Base-by-base conservation (phyloP, 2,113 vertebrate genomes). In the Chrysemys picta region DNA sequence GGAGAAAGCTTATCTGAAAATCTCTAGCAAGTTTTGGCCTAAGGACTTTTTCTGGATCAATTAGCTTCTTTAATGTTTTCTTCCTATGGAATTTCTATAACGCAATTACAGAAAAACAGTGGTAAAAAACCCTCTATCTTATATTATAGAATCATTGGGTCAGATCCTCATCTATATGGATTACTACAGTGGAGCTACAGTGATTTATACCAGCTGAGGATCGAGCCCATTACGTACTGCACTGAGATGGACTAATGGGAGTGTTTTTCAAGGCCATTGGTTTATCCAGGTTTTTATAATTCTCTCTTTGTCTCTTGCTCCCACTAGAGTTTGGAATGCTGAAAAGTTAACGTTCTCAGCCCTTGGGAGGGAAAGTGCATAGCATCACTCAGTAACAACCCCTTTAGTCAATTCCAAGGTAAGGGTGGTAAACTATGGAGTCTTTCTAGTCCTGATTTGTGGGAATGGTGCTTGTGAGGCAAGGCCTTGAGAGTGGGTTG, bases 61-160 rank as follows among this genome's bases (percentile, higher is more conserved):
- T 47, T 92, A 83, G 45, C 78, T 89, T 92, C 85, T 84, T 10
- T 3, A 89, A 59, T 69, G 29, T 69, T 87, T 90, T 59, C 85
- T 95, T 95, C 49, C 85, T 4, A 1, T 75, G 81, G 8, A 42
- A 19, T 69, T 72, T 84, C 72, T 86, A 25, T 47, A 53, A 53
- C 92, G 88, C 14, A 65, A 35, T 83, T 88, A 80, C 38, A 49
- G 87, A 42, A 85, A 86, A 89, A 9, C 81, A 89, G 8, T 38
- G 54, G 80, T 50, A 83, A 62, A 96, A 84, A 21, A 3, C 4
- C 17, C 72, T 75, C n/a, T 82, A 83, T 80, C 47, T 78, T 79
- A 92, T 80, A 21, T 95, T 93, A 95, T 93, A 88, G 87, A 81
- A 92, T 91, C 75, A 42, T 80, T 84, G 69, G 81, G 72, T 19